phyloP scores from a whole-genome alignment of 2,113 vertebrate genomes.

The Oryzias melastigma region DNA sequence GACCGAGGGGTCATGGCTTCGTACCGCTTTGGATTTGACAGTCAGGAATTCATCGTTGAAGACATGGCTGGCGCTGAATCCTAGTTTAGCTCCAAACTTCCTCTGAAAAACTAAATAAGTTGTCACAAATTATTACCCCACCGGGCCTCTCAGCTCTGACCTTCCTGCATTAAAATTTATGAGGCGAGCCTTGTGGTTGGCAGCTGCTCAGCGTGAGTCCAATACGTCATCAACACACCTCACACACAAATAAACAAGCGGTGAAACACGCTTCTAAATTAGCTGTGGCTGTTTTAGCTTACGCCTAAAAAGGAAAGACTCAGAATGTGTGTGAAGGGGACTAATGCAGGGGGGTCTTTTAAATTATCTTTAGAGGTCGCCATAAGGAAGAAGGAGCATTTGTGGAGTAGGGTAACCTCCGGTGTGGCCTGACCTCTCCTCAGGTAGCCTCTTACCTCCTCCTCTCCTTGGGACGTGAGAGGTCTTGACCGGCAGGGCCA shows the following conservation, averaged over 20 bases:
- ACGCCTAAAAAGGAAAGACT: constrained; percentile 49
- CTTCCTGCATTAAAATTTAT: constrained; percentile 27
- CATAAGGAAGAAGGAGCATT: constrained; percentile 41
- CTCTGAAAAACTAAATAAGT: not conserved
- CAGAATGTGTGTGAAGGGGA: constrained; percentile 28
- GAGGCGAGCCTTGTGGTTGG: constrained; percentile 31
- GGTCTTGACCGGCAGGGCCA: constrained; percentile 47
- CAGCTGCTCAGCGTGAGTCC: constrained; percentile 28
- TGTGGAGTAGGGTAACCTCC: constrained; percentile 39
- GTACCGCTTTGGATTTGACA: constrained; percentile 4
- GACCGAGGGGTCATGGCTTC: constrained; percentile 3
- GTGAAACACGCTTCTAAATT: constrained; percentile 55
- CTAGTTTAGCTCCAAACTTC: not conserved
- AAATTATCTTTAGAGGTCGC: constrained; percentile 58
- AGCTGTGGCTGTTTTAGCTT: constrained; percentile 39
- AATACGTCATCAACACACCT: constrained; percentile 15
- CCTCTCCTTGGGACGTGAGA: constrained; percentile 32
- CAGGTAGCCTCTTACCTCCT: constrained; percentile 59
- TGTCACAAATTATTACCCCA: not conserved
- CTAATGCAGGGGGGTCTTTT: not conserved
- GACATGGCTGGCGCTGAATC: not conserved
- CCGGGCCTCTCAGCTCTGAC: not conserved
- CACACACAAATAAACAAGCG: constrained; percentile 40
- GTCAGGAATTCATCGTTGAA: constrained; percentile 5
- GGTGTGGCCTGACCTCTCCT: constrained; percentile 61